Conservation (phyloP, 2,888 invertebrate species). For the Drosophila suboccidentalis region DNA sequence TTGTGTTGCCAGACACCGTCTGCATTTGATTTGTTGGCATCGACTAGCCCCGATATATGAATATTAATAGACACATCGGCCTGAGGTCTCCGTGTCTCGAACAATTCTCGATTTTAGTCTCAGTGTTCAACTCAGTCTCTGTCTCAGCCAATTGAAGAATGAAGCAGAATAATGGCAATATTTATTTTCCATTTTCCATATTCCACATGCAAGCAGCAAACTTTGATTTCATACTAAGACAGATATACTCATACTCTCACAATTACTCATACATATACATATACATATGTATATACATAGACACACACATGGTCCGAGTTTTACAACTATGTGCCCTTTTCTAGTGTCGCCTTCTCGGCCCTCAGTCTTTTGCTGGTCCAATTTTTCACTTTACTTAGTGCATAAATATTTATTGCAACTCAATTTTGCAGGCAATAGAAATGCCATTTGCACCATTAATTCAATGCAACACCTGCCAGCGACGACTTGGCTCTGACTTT, state of each 20-base stretch:
- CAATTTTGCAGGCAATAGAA: conserved; percentile 80
- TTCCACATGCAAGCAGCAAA: conserved; percentile 35
- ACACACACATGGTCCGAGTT: conserved; percentile 19
- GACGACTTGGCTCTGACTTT: conserved; percentile 74
- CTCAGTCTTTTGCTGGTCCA: conserved; percentile 71
- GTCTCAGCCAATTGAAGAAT: conserved; percentile 39
- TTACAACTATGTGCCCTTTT: conserved; percentile 23
- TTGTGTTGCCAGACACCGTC: conserved; percentile 66
- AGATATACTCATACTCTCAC: conserved; percentile 12
- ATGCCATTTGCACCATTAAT: conserved; percentile 82
- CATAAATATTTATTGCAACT: conserved; percentile 81
- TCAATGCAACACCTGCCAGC: conserved; percentile 79
- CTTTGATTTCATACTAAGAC: conserved; percentile 54
- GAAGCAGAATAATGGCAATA: conserved; percentile 73
- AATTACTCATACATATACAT: background rate
- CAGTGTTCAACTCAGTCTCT: conserved; percentile 3
- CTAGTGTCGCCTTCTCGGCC: conserved; percentile 24
- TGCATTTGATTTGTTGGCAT: conserved; percentile 71
- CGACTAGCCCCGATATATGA: conserved; percentile 71
- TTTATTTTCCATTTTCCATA: conserved; percentile 75
- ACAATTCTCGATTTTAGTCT: background rate
- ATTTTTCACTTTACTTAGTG: conserved; percentile 80
- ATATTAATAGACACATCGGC: conserved; percentile 72
- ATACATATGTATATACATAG: background rate
- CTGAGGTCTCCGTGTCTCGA: conserved; percentile 32